Evolutionary conservation across 1,140 invertebrate species (phyloP).

Genomic region (Pectinophora gossypiella): DNA sequence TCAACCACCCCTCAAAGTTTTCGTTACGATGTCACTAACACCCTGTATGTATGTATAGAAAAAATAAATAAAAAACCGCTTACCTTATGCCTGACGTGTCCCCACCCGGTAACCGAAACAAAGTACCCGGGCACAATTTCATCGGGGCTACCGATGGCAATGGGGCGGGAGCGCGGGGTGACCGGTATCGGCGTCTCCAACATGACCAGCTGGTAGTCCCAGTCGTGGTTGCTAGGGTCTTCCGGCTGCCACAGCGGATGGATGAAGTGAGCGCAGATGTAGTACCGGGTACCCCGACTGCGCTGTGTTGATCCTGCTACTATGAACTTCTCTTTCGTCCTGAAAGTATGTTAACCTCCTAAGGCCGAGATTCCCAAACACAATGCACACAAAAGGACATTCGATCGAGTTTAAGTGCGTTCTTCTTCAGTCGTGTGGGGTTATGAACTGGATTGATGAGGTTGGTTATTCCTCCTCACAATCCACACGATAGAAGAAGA

Average conservation of each 20-base stretch:
- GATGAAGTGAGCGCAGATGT: conserved; percentile 49
- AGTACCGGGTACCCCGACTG: conserved; percentile 23
- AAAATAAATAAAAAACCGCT: no score
- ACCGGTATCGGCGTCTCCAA: conserved; percentile 45
- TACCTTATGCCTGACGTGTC: conserved; percentile 48
- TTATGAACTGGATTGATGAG: no score
- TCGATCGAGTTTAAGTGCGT: no score
- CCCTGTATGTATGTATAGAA: no score
- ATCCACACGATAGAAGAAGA: no score
- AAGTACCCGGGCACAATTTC: conserved; percentile 30
- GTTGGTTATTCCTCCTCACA: no score
- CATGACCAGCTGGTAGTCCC: conserved; percentile 52
- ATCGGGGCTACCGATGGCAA: conserved; percentile 37
- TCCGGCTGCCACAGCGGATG: conserved; percentile 40
- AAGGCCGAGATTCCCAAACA: no score
- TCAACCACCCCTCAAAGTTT: no score
- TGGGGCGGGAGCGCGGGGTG: conserved; percentile 29
- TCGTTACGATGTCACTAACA: no score
- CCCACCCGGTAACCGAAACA: conserved; percentile 49
- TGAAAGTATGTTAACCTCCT: no score
- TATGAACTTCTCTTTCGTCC: conserved; percentile 24
- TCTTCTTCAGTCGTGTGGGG: no score
- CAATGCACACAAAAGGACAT: no score
- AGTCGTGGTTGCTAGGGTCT: conserved; percentile 37
- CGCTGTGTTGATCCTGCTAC: conserved; percentile 40